phyloP scores from a whole-genome alignment of 2,888 invertebrate genomes.

The Diadegma fenestrale region DNA sequence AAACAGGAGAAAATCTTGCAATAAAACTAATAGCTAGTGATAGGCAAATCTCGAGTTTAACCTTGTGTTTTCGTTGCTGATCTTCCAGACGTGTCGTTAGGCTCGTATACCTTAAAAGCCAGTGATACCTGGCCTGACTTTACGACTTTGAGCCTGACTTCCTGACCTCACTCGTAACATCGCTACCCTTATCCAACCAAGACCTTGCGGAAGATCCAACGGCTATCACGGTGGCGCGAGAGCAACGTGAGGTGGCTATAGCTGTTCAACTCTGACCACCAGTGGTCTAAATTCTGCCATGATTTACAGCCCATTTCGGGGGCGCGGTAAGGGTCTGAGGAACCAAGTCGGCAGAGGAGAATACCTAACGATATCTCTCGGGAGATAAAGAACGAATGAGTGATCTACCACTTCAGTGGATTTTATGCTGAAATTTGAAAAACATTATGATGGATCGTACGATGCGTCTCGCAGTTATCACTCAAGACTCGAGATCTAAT shows the following conservation, averaged over 20 bases:
- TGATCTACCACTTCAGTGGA: slow-evolving; percentile 2
- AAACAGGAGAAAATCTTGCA: background rate
- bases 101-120: slow-evolving; percentile 38
- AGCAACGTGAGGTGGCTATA: slow-evolving; percentile 48
- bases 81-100: slow-evolving; percentile 25
- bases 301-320: slow-evolving; percentile 74
- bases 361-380: slow-evolving; percentile 54
- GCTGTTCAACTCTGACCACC: slow-evolving; percentile 68
- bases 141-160: slow-evolving; percentile 67
- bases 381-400: slow-evolving; percentile 18
- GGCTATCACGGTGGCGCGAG: slow-evolving; percentile 14
- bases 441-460: slow-evolving; percentile 9
- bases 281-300: slow-evolving; percentile 73
- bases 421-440: slow-evolving; percentile 8
- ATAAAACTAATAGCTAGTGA: background rate
- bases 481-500: background rate
- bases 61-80: background rate
- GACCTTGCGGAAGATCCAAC: slow-evolving; percentile 60
- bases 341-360: slow-evolving; percentile 43
- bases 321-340: slow-evolving; percentile 70
- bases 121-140: slow-evolving; percentile 43
- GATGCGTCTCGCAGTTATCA: background rate
- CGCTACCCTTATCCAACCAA: slow-evolving; percentile 65
- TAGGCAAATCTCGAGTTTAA: slow-evolving; percentile 14
- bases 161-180: slow-evolving; percentile 70